Percentiles rank a stretch among this genome's conserved stretches.
phyloP scores from a whole-genome alignment of 1,140 invertebrate genomes.

The Bemisia tabaci region DNA sequence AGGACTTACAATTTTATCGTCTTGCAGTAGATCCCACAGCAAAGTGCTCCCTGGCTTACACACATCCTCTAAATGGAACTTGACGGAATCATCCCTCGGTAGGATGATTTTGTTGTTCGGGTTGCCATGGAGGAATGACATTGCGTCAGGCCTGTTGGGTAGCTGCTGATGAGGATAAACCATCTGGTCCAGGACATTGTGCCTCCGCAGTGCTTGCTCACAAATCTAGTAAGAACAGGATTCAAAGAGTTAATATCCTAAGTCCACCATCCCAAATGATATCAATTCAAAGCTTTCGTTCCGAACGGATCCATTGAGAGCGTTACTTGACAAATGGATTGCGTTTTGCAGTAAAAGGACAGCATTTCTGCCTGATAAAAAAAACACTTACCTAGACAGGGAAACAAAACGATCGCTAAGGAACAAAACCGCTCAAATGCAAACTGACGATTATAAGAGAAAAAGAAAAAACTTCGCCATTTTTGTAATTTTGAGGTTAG shows the following conservation, averaged over 20 bases:
- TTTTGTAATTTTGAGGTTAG: too few relatives aligned
- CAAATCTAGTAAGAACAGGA: not conserved
- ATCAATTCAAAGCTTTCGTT: too few relatives aligned
- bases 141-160: not conserved
- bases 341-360: too few relatives aligned
- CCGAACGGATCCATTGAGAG: too few relatives aligned
- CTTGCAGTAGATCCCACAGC: conserved; percentile 86
- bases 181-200: not conserved
- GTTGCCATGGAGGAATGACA: not conserved
- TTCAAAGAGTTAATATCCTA: too few relatives aligned
- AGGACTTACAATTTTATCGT: conserved; percentile 68
- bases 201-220: not conserved
- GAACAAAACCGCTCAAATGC: too few relatives aligned
- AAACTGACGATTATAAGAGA: too few relatives aligned
- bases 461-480: too few relatives aligned
- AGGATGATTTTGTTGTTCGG: not conserved
- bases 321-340: too few relatives aligned
- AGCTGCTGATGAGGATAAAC: not conserved
- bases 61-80: conserved; percentile 61
- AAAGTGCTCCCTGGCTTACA: conserved; percentile 79
- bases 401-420: too few relatives aligned
- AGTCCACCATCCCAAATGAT: not conserved
- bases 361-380: too few relatives aligned
- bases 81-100: not conserved
- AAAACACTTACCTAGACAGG: too few relatives aligned